phyloP scores from a whole-genome alignment of 1,140 invertebrate species.

The Drosophila tsacasi region DNA sequence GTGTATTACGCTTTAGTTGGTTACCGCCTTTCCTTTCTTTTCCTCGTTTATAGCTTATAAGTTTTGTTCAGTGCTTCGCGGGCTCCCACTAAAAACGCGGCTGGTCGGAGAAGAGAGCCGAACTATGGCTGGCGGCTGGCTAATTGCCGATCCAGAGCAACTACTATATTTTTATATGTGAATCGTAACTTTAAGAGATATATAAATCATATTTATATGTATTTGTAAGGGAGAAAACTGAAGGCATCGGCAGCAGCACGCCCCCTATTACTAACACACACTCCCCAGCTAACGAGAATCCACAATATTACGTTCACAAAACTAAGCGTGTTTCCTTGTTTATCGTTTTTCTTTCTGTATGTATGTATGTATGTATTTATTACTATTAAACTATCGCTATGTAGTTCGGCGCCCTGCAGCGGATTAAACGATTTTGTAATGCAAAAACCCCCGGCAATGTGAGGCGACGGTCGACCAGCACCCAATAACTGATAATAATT shows the following conservation, averaged over 20 bases:
- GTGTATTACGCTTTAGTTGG: conserved; percentile 75
- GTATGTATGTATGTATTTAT: conserved; percentile 53
- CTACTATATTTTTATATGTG: conserved; percentile 83
- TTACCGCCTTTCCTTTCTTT: conserved; percentile 68
- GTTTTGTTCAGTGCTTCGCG: conserved; percentile 69
- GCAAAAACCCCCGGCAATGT: conserved; percentile 41
- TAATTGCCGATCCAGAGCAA: conserved; percentile 53
- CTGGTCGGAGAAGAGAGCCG: conserved; percentile 12
- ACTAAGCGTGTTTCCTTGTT: conserved; percentile 51
- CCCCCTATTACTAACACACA: conserved; percentile 55
- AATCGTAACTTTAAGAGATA: conserved; percentile 76
- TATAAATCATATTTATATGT: conserved; percentile 77
- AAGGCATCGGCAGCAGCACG: conserved; percentile 49
- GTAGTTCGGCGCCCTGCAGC: conserved; percentile 39
- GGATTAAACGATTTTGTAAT: conserved; percentile 62
- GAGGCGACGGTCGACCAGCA: conserved; percentile 54
- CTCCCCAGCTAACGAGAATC: conserved; percentile 39
- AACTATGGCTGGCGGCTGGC: conserved; percentile 44
- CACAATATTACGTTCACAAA: conserved; percentile 62
- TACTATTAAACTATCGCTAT: conserved; percentile 60
- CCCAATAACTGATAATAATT: conserved; percentile 81
- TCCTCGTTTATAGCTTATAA: conserved; percentile 71
- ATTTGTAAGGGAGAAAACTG: conserved; percentile 56
- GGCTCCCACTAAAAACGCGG: conserved; percentile 49
- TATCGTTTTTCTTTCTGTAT: conserved; percentile 57